Evolutionary conservation across 2,113 vertebrate genomes (phyloP).

Genomic region (Drymodes brunneopygia): DNA sequence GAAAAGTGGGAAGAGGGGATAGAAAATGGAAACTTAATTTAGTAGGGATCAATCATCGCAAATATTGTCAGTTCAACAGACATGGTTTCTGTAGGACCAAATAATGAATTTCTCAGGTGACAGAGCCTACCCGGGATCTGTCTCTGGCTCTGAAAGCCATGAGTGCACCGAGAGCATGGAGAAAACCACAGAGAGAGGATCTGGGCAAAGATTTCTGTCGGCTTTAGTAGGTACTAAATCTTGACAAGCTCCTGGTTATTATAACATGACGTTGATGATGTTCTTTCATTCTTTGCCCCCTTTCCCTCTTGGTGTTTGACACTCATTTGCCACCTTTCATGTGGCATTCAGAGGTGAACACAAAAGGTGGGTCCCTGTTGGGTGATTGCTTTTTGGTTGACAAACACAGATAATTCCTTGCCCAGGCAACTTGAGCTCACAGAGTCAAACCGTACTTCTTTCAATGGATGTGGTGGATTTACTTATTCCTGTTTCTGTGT

Average conservation of each 20-base stretch:
- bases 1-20: neutral
- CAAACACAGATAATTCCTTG: constrained; percentile 50
- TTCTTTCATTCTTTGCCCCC: neutral
- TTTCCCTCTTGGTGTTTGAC: neutral
- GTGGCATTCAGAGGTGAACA: neutral
- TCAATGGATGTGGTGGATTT: constrained; percentile 69
- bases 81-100: neutral
- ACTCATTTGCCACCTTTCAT: neutral
- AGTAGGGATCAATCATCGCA: neutral
- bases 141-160: neutral
- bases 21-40: neutral
- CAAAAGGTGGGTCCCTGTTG: neutral
- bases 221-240: neutral
- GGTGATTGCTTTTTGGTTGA: neutral
- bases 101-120: neutral
- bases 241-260: neutral
- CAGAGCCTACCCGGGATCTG: neutral
- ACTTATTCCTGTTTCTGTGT: constrained; percentile 63
- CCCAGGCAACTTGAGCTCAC: constrained; percentile 1
- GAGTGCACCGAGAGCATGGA: neutral
- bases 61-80: neutral
- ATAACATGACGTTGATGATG: fast-evolving
- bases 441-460: constrained; percentile 22
- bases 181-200: neutral
- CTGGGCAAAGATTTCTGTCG: neutral